Percentiles rank a stretch among this genome's conserved stretches.
Conservation (phyloP, 64 coral and sea anemone species). For the Hydrozoanthus tunicans region DNA sequence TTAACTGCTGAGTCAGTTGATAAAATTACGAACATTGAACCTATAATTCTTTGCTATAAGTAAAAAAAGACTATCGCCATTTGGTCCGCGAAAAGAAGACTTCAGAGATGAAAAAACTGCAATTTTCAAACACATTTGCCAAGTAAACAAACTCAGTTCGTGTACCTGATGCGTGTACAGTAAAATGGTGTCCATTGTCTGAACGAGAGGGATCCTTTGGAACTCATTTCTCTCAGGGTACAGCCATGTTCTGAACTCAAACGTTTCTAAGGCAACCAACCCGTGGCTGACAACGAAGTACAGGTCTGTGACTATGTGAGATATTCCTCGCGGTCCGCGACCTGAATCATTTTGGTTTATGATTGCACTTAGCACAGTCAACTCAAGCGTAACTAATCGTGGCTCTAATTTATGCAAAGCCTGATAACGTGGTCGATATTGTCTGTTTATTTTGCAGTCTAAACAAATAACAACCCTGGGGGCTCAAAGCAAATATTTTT, state of each 20-base stretch:
- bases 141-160: not conserved
- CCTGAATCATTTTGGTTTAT: not conserved
- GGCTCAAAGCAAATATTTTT: conserved; percentile 17
- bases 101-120: not conserved
- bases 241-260: not conserved
- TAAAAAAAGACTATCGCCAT: not conserved
- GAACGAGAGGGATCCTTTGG: not conserved
- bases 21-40: too few relatives aligned
- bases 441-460: conserved; percentile 34
- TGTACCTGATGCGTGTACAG: conserved; percentile 32
- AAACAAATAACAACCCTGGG: conserved; percentile 33
- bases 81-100: not conserved
- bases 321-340: too few relatives aligned
- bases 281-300: not conserved
- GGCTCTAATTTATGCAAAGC: conserved; percentile 12
- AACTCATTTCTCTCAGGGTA: not conserved
- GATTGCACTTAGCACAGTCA: not conserved
- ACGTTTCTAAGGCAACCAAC: not conserved
- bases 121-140: not conserved
- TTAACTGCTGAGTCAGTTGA: too few relatives aligned
- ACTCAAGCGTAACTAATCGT: conserved; percentile 28
- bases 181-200: conserved; percentile 18
- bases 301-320: too few relatives aligned
- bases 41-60: not conserved
- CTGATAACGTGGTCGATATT: conserved; percentile 14